A percentile compares a stretch with the other conserved stretches of the same genome.
phyloP scores from a whole-genome alignment of 2,113 vertebrate species.

The Thalassarche chlororhynchos region DNA sequence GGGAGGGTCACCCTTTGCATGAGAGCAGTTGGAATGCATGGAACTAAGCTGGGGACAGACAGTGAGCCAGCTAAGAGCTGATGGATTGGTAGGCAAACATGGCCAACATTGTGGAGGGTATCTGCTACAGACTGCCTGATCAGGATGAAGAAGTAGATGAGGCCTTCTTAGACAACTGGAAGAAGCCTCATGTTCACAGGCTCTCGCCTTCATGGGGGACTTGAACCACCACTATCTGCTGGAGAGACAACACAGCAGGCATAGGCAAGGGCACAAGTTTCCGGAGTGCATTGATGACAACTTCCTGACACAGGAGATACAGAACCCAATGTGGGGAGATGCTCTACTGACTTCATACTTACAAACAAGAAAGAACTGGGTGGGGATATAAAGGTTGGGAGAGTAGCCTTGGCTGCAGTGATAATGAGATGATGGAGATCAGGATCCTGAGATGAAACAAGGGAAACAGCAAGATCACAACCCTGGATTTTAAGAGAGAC shows the following conservation, averaged over 20 bases:
- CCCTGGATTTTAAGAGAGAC: background rate
- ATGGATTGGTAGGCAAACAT: background rate
- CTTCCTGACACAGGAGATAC: background rate
- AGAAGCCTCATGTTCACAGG: background rate
- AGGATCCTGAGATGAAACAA: background rate
- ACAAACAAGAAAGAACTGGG: background rate
- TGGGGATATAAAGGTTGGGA: background rate
- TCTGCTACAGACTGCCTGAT: background rate
- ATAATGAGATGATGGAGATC: background rate
- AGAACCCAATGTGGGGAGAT: background rate
- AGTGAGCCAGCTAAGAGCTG: background rate
- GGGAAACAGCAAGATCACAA: background rate
- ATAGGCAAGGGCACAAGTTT: background rate
- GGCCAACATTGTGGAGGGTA: background rate
- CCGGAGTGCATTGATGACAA: background rate
- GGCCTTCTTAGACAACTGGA: background rate
- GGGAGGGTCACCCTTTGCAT: background rate
- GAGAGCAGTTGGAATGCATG: background rate
- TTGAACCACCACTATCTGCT: background rate
- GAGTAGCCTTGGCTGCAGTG: background rate
- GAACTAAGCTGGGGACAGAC: background rate
- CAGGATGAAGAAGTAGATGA: background rate
- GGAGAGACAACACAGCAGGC: background rate
- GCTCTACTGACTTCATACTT: background rate
- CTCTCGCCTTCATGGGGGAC: accelerated